Evolutionary conservation across 2,113 vertebrate species (phyloP), one percentile per base, ranked within the genome.

Genomic region (Siphamia tubifer): DNA sequence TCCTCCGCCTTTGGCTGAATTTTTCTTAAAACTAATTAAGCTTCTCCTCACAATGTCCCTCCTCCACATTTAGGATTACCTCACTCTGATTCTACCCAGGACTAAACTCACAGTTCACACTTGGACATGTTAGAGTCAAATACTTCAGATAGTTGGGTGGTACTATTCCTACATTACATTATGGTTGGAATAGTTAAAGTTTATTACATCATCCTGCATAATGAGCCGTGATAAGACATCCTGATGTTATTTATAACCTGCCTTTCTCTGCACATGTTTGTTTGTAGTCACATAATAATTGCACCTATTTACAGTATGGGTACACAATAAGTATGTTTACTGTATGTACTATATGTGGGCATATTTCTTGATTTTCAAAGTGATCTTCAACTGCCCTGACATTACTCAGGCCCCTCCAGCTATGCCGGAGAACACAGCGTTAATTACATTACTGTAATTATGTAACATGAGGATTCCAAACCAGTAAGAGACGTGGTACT

Each of bases 11-110:
- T 12, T 57, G 60, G 78, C 25, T 36, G 62, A 73, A 24, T 52
- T 75, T 73, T 68, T 65, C 69, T 53, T 58, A 13, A 78, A 70
- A 76, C 72, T 47, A 78, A 87, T 83, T 77, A 75, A 74, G 68
- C 30, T 57, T 17, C 25, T 48, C 76, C 53, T 76, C 54, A 62
- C 36, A 23, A n/a, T 56, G 30, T 72, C 66, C 67, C 49, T 73
- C 52, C 48, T 31, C n/a, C 11, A 43, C 15, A 23, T 77, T 21
- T 48, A n/a, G 40, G 39, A 62, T 54, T 40, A 64, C 54, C 23
- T 66, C 55, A 19, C 27, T 55, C 30, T 35, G 21, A 43, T 55
- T 31, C 25, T 20, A 32, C 80, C 52, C 38, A 16, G 3, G 27
- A 60, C 68, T 53, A 51, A 21, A 68, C 51, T 12, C 7, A 52